phyloP scores from a whole-genome alignment of 2,113 vertebrate species.

The Oenanthe oenanthe region DNA sequence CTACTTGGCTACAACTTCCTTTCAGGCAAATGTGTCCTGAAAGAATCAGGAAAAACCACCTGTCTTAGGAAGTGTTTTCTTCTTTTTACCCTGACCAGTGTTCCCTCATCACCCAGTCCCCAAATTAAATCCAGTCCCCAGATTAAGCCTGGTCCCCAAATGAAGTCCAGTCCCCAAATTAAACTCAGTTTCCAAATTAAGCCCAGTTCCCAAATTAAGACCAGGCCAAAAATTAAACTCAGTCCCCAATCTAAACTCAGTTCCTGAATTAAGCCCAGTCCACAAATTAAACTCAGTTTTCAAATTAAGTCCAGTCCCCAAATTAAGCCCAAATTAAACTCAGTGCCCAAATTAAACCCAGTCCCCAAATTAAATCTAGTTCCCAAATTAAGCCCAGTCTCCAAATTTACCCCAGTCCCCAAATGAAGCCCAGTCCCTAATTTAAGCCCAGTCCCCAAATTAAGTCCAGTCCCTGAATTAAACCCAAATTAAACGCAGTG shows the following conservation, averaged over 20 bases:
- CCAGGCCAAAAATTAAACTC: no score
- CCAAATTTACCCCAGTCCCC: no score
- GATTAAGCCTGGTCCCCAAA: no score
- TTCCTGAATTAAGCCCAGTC: no score
- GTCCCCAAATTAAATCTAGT: neutral
- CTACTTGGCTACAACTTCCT: neutral
- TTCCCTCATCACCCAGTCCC: rapidly evolving
- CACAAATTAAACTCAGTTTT: no score
- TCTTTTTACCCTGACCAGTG: no score
- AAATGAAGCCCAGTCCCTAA: neutral
- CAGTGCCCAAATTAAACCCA: neutral
- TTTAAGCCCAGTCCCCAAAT: rapidly evolving
- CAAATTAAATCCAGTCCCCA: rapidly evolving
- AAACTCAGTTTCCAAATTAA: rapidly evolving
- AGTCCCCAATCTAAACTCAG: no score
- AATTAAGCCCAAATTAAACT: no score
- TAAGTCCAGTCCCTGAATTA: rapidly evolving
- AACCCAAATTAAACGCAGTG: no score
- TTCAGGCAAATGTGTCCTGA: neutral
- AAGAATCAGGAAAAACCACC: neutral
- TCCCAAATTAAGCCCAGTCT: no score
- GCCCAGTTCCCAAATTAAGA: neutral
- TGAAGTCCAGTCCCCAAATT: rapidly evolving
- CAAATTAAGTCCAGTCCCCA: no score
- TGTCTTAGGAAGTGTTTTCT: rapidly evolving